phyloP scores from a whole-genome alignment of 2,888 invertebrate species.

The Chrysolina haemoptera region DNA sequence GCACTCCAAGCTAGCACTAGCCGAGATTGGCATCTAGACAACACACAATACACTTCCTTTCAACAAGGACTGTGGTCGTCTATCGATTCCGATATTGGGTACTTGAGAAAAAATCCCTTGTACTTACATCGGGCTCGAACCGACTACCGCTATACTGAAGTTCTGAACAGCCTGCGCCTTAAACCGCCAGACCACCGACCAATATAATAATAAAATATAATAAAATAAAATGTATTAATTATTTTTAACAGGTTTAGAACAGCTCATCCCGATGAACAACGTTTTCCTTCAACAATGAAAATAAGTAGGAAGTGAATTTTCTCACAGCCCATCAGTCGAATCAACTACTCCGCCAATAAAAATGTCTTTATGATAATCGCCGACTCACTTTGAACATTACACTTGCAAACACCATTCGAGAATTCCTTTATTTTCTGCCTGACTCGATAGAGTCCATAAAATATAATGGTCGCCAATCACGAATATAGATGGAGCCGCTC shows the following conservation, averaged over 20 bases:
- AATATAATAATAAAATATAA: too few species aligned
- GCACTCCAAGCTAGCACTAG: too few species aligned
- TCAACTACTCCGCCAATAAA: background rate
- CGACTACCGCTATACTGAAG: too few species aligned
- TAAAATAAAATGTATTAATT: too few species aligned
- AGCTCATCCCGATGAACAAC: background rate
- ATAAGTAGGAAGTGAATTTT: background rate
- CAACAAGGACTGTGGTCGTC: too few species aligned
- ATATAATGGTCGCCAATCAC: slow-evolving; percentile 22
- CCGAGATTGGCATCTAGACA: too few species aligned
- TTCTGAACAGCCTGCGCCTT: too few species aligned
- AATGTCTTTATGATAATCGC: slow-evolving; percentile 35
- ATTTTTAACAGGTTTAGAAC: background rate
- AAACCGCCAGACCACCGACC: too few species aligned
- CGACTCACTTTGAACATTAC: slow-evolving; percentile 33
- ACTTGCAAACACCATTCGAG: slow-evolving; percentile 36
- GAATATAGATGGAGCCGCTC: slow-evolving; percentile 15
- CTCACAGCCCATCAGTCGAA: background rate
- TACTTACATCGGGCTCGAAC: too few species aligned
- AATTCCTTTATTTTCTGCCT: slow-evolving; percentile 31
- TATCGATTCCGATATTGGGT: too few species aligned
- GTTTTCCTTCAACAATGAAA: background rate
- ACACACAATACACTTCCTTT: too few species aligned
- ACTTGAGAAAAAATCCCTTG: too few species aligned
- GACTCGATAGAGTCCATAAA: slow-evolving; percentile 22